These are phyloP conservation scores for Cyclargus thomasi DNA, from an alignment of 1,140 invertebrate genomes.

Conservation along the genomic window DNA sequence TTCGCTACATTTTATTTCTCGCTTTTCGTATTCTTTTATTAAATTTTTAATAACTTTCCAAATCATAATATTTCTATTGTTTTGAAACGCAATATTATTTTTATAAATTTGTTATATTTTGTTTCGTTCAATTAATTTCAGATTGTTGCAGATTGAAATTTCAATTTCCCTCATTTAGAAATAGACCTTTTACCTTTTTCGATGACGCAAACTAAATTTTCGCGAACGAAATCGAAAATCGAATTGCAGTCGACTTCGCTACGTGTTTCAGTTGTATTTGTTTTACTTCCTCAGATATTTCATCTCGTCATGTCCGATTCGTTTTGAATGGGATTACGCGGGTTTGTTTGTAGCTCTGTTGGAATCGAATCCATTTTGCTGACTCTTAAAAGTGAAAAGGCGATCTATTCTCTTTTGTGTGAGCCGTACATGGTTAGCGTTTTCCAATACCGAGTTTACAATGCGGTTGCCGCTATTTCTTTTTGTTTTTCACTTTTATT, in stretches of 20 bases:
- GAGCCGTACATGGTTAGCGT: neutral
- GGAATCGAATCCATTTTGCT: conserved; percentile 6
- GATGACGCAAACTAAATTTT: neutral
- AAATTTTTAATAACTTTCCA: no score
- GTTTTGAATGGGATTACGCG: conserved; percentile 6
- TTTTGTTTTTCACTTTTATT: no score
- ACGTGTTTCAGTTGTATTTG: conserved; percentile 6
- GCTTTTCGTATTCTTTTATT: no score
- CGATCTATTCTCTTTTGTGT: neutral
- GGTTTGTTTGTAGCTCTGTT: neutral
- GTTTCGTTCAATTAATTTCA: neutral
- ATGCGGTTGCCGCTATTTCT: no score
- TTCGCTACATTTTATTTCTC: no score
- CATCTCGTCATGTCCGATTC: conserved; percentile 13
- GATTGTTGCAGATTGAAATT: neutral
- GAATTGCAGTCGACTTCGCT: conserved; percentile 1
- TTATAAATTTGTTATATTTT: no score
- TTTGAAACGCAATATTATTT: no score
- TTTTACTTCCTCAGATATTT: conserved; percentile 10
- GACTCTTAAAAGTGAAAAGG: conserved; percentile 2
- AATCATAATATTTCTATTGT: no score
- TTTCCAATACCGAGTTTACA: neutral
- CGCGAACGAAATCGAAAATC: conserved; percentile 7
- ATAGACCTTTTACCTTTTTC: neutral
- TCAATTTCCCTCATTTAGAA: neutral